Evolutionary conservation across 2,113 vertebrate species (phyloP), one percentile per base, ranked within the genome.

Genomic region (Eonycteris spelaea): DNA sequence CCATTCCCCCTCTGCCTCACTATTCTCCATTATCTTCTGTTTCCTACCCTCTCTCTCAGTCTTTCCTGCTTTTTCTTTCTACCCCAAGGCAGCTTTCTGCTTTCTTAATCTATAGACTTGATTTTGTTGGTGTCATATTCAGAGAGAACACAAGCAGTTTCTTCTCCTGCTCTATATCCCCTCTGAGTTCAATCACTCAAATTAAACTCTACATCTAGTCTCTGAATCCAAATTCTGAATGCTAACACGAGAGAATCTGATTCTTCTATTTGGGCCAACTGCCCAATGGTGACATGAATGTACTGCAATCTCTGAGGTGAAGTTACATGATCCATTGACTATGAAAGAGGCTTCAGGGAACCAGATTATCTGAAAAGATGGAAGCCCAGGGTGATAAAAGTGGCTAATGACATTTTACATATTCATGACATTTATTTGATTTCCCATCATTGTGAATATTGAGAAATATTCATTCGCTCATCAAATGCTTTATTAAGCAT

Each of bases 21-120:
- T 71, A 0, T 55, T 18, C 26, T 65, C 11, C 48, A 45, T 61
- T 5, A 16, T 33, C 13, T 3, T 59, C 45, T 63, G 4, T 80
- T 63, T 43, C 24, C 26, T 38, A 3, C 3, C 24, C 5, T 74
- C n/a, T 73, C 18, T 53, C 4, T 3, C 18, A 10, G 6, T 55
- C 26, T 48, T 59, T 26, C 3, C 6, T 6, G 11, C 40, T 89
- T 1, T 59, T 51, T 30, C 4, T 45, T 45, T 87, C 79, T 74
- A 33, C 14, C 51, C 16, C 2, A 1, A 14, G 3, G 7, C 9
- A 45, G 1, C 30, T n/a, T 51, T 45, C 38, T 43, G 0, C 35
- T 73, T 40, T 26, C 10, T 55, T 45, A 70, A 24, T 84, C 6
- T 33, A 22, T 59, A 70, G 30, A 57, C 6, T 16, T 80, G 43